Base-by-base conservation (phyloP, 2,113 vertebrate species). In the Channa maculata region DNA sequence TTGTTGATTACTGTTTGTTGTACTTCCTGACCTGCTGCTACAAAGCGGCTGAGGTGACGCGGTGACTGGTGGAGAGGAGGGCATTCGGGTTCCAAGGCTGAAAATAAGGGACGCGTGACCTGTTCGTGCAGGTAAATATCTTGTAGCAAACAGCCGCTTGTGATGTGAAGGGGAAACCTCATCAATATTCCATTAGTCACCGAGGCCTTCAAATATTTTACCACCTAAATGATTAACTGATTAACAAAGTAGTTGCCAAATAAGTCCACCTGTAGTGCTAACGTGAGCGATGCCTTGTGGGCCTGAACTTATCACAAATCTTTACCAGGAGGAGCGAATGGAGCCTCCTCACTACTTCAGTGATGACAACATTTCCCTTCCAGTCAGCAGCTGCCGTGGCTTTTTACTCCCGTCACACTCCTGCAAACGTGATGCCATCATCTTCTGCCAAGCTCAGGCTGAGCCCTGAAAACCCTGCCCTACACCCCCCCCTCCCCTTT, bases 351-450 rank as follows among this genome's bases (percentile, higher is more conserved):
- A 24, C 24, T 24, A 24, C 24, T 24, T 24, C 24, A 24, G 24
- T 24, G 24, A 24, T 1, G 24, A 24, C 24, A 24, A 39, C 33
- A 2, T 48, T 48, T 37, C 39, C 41, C 52, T 38, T 66, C 52
- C 41, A 50, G 43, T 64, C 65, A 61, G 68, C 6, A 24, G 14
- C 38, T 1, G 54, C 8, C 24, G 54, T 33, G 37, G 43, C 73
- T 13, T 71, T 70, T 15, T 38, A 51, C 41, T 61, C 63, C 71
- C 15, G 44, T 77, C 76, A 71, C 58, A 12, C 69, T 64, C 3
- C 60, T 5, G 63, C 13, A 6, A 70, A 57, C 15, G 46, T 49
- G 68, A 75, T 37, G 45, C 61, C 39, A 34, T 72, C 37, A 43
- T 45, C 62, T 1, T 9, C 14, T 50, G 2, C 57, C 68, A 62